Evolutionary conservation across 2,113 vertebrate species (phyloP).

Genomic region (Heliornis fulica): DNA sequence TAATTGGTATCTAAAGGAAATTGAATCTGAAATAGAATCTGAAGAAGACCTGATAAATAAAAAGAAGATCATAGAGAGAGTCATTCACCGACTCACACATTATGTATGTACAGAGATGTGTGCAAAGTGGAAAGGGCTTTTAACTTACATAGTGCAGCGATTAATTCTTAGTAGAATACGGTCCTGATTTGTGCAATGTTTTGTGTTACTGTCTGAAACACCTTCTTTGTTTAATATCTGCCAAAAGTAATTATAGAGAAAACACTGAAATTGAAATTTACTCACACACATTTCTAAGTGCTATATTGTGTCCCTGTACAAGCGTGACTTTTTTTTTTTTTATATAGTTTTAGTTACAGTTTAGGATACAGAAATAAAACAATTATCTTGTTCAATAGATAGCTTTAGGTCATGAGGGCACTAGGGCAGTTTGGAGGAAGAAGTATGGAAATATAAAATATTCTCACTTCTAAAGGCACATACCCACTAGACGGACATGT

Average conservation of each 20-base stretch:
- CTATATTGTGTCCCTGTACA: neutral
- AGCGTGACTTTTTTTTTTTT: neutral
- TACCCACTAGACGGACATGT: neutral
- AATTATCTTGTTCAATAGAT: neutral
- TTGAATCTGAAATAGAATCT: slow-evolving; percentile 96
- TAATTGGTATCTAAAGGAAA: slow-evolving; percentile 98
- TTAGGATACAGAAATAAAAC: neutral
- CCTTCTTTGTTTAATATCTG: neutral
- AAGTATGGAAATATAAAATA: neutral
- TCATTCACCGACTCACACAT: slow-evolving; percentile 91
- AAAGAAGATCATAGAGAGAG: slow-evolving; percentile 93
- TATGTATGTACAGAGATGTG: slow-evolving; percentile 81
- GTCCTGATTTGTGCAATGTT: neutral
- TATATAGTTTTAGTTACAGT: neutral
- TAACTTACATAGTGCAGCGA: neutral
- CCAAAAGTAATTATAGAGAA: neutral
- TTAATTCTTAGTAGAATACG: neutral
- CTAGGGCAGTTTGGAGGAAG: neutral
- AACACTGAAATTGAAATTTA: too few species aligned
- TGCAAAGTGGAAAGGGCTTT: neutral
- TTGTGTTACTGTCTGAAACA: neutral
- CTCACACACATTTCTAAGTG: too few species aligned
- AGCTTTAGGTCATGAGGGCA: neutral
- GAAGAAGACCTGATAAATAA: slow-evolving; percentile 93
- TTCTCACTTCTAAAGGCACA: neutral